Percentiles rank a stretch among this genome's conserved stretches.
Conservation (phyloP, 2,888 invertebrate species). For the Brenthis daphne region DNA sequence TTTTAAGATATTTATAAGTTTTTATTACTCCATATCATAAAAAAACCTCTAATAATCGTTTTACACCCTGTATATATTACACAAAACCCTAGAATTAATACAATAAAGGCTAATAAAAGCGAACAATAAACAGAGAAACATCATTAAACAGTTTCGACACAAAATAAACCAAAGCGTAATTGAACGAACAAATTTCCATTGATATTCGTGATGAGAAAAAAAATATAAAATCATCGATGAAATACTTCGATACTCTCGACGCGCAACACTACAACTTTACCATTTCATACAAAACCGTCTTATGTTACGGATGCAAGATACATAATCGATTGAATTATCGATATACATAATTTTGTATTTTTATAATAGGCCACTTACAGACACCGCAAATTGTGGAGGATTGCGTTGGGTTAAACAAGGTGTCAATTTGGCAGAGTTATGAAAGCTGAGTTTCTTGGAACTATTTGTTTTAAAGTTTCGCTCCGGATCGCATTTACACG, state of each 20-base stretch:
- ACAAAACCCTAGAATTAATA: conserved; percentile 32
- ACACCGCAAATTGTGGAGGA: conserved; percentile 76
- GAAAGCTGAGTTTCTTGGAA: conserved; percentile 76
- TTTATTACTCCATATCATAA: conserved; percentile 4
- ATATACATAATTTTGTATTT: conserved; percentile 50
- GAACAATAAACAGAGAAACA: conserved; percentile 37
- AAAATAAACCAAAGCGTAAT: conserved; percentile 76
- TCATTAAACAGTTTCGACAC: conserved; percentile 37
- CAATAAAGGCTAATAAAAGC: conserved; percentile 37
- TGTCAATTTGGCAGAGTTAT: conserved; percentile 81
- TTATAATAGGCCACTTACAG: conserved; percentile 80
- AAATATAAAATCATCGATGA: conserved; percentile 76
- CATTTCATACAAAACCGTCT: conserved; percentile 32
- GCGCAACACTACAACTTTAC: conserved; percentile 52
- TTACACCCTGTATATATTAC: conserved; percentile 19
- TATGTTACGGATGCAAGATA: conserved; percentile 43
- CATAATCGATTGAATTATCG: conserved; percentile 37
- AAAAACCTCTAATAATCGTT: conserved; percentile 13
- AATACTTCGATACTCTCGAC: conserved; percentile 66
- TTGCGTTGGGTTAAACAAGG: conserved; percentile 77
- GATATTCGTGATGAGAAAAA: conserved; percentile 80
- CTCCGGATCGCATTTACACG: conserved; percentile 58
- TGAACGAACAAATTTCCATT: conserved; percentile 80
- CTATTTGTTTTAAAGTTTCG: conserved; percentile 76
- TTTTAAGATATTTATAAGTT: no score